Evolutionary conservation across 2,113 vertebrate genomes (phyloP).

Genomic region (Crotophaga sulcirostris): DNA sequence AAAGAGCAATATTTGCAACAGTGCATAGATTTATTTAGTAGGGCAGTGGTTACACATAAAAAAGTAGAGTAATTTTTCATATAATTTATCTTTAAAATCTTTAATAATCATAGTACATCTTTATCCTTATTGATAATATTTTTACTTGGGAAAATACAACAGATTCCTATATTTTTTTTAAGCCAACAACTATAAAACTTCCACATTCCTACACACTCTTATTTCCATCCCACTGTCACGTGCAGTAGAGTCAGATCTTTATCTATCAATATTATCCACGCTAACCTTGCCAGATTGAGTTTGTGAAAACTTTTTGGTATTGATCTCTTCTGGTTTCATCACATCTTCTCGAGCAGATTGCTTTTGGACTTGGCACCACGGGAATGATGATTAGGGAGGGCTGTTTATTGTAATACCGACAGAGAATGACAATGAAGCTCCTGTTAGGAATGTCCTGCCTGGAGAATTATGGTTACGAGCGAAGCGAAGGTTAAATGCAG

Average conservation of each 20-base stretch:
- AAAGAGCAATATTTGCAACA: not conserved
- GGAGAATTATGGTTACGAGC: not conserved
- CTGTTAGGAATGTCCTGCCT: not conserved
- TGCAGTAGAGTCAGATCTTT: not conserved
- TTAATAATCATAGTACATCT: not conserved
- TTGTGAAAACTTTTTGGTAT: conserved; percentile 52
- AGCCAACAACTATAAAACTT: not conserved
- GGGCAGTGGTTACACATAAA: rapidly evolving
- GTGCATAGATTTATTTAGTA: not conserved
- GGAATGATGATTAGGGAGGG: conserved; percentile 56
- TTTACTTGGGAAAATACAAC: not conserved
- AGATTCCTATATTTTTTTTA: not conserved
- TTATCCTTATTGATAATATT: not conserved
- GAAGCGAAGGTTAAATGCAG: not conserved
- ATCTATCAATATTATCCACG: conserved; percentile 5
- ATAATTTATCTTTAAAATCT: not conserved
- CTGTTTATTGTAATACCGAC: conserved; percentile 17
- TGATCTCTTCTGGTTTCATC: conserved; percentile 56
- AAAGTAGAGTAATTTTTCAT: not conserved
- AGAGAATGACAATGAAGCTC: conserved; percentile 55
- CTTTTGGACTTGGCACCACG: not conserved
- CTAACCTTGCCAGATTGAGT: conserved; percentile 46
- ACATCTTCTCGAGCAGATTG: conserved; percentile 51
- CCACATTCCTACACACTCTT: not conserved
- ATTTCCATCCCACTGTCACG: not conserved